Percentiles rank a stretch among this genome's conserved stretches.
phyloP scores from a whole-genome alignment of 2,113 vertebrate species.

The Nerophis lumbriciformis region DNA sequence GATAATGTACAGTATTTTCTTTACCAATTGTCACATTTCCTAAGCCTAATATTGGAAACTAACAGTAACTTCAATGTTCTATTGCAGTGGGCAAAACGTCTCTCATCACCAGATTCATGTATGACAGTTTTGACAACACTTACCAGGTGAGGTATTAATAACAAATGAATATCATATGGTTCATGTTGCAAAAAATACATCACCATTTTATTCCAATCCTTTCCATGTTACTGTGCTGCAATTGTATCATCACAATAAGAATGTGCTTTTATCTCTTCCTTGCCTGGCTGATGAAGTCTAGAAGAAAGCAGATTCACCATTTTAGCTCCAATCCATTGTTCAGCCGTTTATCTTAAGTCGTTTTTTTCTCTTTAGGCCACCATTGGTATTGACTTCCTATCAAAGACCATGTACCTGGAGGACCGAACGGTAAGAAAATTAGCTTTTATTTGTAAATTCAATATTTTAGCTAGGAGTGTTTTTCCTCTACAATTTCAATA shows the following conservation, averaged over 20 bases:
- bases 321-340: slow-evolving; percentile 27
- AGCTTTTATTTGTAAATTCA: slow-evolving; percentile 13
- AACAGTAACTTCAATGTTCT: slow-evolving; percentile 4
- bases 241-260: background rate
- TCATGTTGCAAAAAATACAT: background rate
- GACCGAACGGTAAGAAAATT: slow-evolving; percentile 71
- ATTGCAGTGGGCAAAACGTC: slow-evolving; percentile 76
- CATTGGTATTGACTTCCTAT: slow-evolving; percentile 76
- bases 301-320: slow-evolving; percentile 24
- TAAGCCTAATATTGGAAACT: too few species aligned
- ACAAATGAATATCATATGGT: background rate
- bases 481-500: background rate
- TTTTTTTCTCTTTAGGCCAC: slow-evolving; percentile 61
- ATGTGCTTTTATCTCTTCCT: slow-evolving; percentile 1
- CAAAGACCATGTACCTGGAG: slow-evolving; percentile 78
- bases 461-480: background rate
- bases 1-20: too few species aligned
- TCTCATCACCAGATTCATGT: slow-evolving; percentile 78
- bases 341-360: background rate
- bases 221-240: background rate
- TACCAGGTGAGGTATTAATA: slow-evolving; percentile 64
- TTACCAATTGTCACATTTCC: background rate
- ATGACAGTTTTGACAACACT: slow-evolving; percentile 77
- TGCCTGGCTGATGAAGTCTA: slow-evolving; percentile 18
- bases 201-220: background rate